Conservation (phyloP, 53 echinoderm and acorn worm genomes). For the Henricia sp. region DNA sequence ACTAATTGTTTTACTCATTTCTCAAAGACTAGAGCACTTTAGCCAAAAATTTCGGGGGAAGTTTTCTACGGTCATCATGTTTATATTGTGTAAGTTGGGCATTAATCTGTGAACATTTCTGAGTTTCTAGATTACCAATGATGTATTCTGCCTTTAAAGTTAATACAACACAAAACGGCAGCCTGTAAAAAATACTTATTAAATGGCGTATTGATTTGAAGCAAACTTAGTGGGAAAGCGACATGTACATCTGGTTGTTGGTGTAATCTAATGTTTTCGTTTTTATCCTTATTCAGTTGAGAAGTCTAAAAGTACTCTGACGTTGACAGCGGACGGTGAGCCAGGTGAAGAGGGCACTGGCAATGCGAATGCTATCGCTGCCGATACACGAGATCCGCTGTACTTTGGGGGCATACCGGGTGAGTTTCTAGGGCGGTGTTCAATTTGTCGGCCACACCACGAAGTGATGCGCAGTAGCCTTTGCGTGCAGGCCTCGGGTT, state of each 20-base stretch:
- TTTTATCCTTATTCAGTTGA: not conserved
- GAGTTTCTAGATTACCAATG: too few relatives aligned
- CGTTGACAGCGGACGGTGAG: slow-evolving; percentile 19
- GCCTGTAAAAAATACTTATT: too few relatives aligned
- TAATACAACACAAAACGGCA: too few relatives aligned
- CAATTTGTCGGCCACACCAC: not conserved
- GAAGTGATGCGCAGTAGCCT: not conserved
- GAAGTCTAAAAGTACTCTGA: not conserved
- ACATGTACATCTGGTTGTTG: not conserved
- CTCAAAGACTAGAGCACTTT: too few relatives aligned
- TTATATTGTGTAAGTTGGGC: too few relatives aligned
- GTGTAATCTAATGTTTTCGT: not conserved
- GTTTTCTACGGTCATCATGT: too few relatives aligned
- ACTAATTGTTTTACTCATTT: too few relatives aligned
- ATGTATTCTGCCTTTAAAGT: too few relatives aligned
- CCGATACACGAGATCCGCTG: slow-evolving; percentile 82
- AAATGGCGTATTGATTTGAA: not conserved
- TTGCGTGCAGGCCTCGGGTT: not conserved
- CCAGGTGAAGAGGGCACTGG: not conserved
- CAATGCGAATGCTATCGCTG: slow-evolving; percentile 48
- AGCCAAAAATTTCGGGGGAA: too few relatives aligned
- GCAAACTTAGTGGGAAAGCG: not conserved
- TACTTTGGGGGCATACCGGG: slow-evolving; percentile 92
- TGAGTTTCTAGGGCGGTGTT: slow-evolving; percentile 10
- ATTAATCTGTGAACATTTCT: too few relatives aligned